These are phyloP conservation scores for Channa maculata DNA, from an alignment of 2,113 vertebrate genomes.

Conservation along the genomic window DNA sequence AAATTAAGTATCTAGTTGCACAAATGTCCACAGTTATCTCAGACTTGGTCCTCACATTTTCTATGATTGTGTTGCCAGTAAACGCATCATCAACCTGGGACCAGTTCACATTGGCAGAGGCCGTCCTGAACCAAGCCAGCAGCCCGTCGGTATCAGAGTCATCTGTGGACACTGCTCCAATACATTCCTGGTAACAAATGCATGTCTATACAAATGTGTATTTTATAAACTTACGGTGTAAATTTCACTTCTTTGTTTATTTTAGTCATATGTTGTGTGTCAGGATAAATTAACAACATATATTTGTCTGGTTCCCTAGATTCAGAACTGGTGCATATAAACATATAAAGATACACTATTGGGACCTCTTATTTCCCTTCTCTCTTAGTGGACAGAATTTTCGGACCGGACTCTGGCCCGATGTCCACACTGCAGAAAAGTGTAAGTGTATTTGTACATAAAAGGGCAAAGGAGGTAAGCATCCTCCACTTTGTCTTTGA, in stretches of 20 bases:
- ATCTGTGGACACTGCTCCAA: slow-evolving; percentile 81
- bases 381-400: slow-evolving; percentile 89
- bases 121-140: slow-evolving; percentile 68
- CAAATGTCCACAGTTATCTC: no score
- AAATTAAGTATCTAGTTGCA: no score
- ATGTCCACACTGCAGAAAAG: slow-evolving; percentile 91
- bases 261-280: neutral
- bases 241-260: neutral
- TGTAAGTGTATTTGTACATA: slow-evolving; percentile 75
- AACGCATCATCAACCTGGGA: slow-evolving; percentile 82
- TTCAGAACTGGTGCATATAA: neutral
- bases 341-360: neutral
- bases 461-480: neutral
- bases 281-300: neutral
- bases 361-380: neutral
- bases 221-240: neutral
- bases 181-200: slow-evolving; percentile 76
- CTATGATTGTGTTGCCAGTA: slow-evolving; percentile 55
- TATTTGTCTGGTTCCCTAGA: neutral
- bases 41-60: neutral
- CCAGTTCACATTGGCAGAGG: slow-evolving; percentile 70
- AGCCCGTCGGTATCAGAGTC: slow-evolving; percentile 75
- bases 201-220: neutral
- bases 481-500: neutral
- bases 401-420: slow-evolving; percentile 89